These are phyloP conservation scores for Cirrhinus molitorella DNA, from an alignment of 2,797 vertebrate genomes.

Conservation along the genomic window DNA sequence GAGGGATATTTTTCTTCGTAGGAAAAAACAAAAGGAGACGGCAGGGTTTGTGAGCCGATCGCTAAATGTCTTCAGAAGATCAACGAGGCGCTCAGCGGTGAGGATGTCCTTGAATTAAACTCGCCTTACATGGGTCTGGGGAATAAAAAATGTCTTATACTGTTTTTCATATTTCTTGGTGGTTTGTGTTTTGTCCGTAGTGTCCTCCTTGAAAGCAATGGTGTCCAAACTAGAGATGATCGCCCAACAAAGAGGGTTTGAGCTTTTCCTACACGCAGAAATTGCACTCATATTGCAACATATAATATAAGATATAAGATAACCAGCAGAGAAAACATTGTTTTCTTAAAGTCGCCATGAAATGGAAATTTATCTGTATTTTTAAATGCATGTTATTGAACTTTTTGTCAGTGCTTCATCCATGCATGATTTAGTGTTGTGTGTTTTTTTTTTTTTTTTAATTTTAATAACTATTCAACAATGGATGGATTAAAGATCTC, in stretches of 20 bases:
- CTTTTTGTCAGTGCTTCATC: background rate
- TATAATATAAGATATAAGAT: background rate
- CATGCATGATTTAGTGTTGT: background rate
- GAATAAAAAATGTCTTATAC: background rate
- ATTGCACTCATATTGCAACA: background rate
- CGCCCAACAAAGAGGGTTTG: slow-evolving; percentile 83
- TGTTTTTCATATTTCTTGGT: background rate
- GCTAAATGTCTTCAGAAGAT: slow-evolving; percentile 80
- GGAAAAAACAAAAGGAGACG: slow-evolving; percentile 77
- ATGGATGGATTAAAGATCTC: no score
- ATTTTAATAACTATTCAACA: no score
- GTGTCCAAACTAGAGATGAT: slow-evolving; percentile 81
- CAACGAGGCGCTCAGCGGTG: slow-evolving; percentile 81
- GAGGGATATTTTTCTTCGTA: slow-evolving; percentile 59
- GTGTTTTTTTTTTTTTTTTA: background rate
- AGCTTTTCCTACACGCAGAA: background rate
- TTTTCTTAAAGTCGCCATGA: background rate
- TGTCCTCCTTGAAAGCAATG: slow-evolving; percentile 75
- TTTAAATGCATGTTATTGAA: background rate
- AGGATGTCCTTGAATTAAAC: slow-evolving; percentile 38
- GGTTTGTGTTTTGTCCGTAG: slow-evolving; percentile 68
- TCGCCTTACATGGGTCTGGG: background rate
- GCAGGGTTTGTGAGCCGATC: slow-evolving; percentile 67
- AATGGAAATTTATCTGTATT: background rate
- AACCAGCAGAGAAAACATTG: background rate